Conservation (phyloP, 64 coral and sea anemone genomes). For the Pocillopora verrucosa region DNA sequence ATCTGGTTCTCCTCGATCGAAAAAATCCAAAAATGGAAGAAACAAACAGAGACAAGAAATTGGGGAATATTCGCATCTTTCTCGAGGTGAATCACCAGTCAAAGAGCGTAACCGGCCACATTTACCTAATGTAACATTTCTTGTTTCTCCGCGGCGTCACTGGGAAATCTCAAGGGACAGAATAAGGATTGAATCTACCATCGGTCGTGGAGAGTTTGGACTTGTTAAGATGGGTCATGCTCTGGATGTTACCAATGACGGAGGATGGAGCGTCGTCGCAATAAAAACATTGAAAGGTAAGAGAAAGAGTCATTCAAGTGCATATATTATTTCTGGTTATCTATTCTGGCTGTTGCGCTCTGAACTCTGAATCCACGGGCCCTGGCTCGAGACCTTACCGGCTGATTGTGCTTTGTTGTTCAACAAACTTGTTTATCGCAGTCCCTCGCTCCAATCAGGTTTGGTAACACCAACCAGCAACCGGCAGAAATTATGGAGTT, state of each 20-base stretch:
- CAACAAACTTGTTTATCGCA: too few species aligned
- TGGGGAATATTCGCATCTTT: not conserved
- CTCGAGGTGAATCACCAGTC: not conserved
- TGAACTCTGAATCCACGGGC: not conserved
- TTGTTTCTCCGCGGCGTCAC: not conserved
- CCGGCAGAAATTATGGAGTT: too few species aligned
- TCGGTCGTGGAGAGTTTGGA: constrained; percentile 9
- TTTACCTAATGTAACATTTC: not conserved
- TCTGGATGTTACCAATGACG: not conserved
- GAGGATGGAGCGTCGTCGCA: not conserved
- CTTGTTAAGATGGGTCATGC: constrained; percentile 9
- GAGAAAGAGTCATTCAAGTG: not conserved
- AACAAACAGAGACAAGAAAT: too few species aligned
- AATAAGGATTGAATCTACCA: not conserved
- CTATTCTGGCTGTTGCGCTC: not conserved
- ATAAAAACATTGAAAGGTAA: not conserved
- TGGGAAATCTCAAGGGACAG: constrained; percentile 31
- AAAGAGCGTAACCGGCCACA: not conserved
- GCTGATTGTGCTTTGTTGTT: too few species aligned
- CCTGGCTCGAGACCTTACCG: too few species aligned
- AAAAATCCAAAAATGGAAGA: too few species aligned
- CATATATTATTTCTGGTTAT: not conserved
- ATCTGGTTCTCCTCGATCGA: not conserved
- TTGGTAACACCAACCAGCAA: too few species aligned
- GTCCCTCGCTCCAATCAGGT: too few species aligned